Percentiles rank a stretch among this genome's conserved stretches.
phyloP scores from a whole-genome alignment of 2,113 vertebrate genomes.

The Procapra przewalskii region DNA sequence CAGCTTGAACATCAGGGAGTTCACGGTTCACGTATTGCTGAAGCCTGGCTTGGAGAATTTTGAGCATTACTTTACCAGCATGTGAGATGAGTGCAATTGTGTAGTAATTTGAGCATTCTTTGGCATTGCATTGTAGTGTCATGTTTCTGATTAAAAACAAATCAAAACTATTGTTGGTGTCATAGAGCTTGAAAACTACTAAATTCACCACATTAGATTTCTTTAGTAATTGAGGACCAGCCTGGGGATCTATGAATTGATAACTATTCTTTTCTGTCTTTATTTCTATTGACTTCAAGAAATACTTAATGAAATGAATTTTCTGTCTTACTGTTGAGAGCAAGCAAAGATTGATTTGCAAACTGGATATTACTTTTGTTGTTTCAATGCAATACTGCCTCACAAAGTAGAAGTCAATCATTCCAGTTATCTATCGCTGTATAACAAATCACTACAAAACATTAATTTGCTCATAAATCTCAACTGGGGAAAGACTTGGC shows the following conservation, averaged over 20 bases:
- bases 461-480: neutral
- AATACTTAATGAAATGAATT: neutral
- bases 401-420: neutral
- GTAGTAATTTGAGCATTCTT: too few relatives aligned
- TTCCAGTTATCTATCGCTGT: neutral
- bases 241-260: neutral
- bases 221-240: neutral
- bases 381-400: neutral
- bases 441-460: neutral
- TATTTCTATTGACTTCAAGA: neutral
- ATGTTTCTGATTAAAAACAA: conserved; percentile 4
- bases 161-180: neutral
- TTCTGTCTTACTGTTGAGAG: neutral
- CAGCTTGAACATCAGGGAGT: too few relatives aligned
- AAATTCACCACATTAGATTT: neutral
- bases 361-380: neutral
- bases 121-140: too few relatives aligned
- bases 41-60: too few relatives aligned
- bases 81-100: too few relatives aligned
- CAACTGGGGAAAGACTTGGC: neutral
- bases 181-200: neutral
- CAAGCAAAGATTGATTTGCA: neutral
- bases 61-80: too few relatives aligned
- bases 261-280: neutral
- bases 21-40: too few relatives aligned